Evolutionary conservation across 2,113 vertebrate genomes (phyloP).

Genomic region (Harpagus bidentatus): DNA sequence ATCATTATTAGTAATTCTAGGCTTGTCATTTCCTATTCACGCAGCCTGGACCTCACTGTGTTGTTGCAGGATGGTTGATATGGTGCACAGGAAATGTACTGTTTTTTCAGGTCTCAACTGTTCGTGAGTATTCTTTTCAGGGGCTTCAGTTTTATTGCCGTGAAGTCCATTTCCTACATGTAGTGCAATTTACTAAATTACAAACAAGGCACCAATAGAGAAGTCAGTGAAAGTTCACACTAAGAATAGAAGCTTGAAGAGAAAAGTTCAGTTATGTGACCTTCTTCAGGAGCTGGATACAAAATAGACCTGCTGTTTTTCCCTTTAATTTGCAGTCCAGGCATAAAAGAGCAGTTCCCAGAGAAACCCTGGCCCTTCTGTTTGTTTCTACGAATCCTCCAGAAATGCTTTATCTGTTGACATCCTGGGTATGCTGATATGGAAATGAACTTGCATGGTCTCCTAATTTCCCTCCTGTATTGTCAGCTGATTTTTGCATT

Average conservation of each 20-base stretch:
- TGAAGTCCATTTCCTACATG: constrained; percentile 64
- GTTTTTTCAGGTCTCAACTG: constrained; percentile 52
- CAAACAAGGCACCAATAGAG: constrained; percentile 61
- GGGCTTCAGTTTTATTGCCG: constrained; percentile 39
- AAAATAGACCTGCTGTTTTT: constrained; percentile 43
- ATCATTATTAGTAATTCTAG: neutral
- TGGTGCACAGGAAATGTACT: constrained; percentile 48
- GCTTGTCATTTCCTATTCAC: constrained; percentile 34
- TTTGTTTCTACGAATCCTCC: neutral
- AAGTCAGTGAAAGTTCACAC: constrained; percentile 75
- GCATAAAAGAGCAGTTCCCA: constrained; percentile 26
- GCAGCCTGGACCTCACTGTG: neutral
- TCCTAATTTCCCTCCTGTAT: neutral
- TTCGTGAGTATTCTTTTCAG: constrained; percentile 36
- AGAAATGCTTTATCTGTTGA: constrained; percentile 22
- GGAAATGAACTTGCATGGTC: neutral
- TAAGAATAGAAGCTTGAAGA: constrained; percentile 76
- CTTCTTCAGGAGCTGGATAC: constrained; percentile 64
- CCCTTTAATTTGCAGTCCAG: constrained; percentile 16
- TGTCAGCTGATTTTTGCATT: neutral
- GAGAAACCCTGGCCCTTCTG: neutral
- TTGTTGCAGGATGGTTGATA: constrained; percentile 22
- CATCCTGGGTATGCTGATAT: neutral
- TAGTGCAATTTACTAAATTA: constrained; percentile 58
- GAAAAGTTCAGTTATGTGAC: constrained; percentile 69